Base-by-base conservation (phyloP, 1,140 invertebrate species). In the Euura saliciscinereae region DNA sequence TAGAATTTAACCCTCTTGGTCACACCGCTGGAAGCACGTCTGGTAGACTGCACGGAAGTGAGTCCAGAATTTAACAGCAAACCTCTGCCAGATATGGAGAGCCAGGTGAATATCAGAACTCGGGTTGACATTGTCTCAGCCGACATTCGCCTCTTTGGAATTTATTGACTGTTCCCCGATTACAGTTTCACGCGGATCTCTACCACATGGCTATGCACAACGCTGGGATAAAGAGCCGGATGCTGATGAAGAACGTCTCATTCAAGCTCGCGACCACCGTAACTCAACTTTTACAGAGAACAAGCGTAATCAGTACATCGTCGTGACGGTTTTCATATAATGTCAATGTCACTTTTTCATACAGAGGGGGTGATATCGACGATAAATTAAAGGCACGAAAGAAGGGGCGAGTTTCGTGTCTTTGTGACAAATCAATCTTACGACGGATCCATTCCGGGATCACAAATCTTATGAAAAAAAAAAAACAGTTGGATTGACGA, bases 31-130 rank as follows among this genome's bases (percentile, higher is more conserved):
- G 86, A 88, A 75, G 90, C 93, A 0, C 83, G 85, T 2, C 84
- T 90, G 4, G 88, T 95, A 44, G 90, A 92, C 74, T 93, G 92
- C 73, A 93, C 91, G 8, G 94, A 95, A 79, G 90, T 94, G 2
- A 91, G 91, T 65, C 88, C 89, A 3, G 89, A 91, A 75, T 94
- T 94, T 75, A 90, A 84, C 64, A 86, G 89, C 3, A 87, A 90
- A 67, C 88, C 90, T 0, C 79, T 90, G 8, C 79, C 90, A 44
- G 89, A 89, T 2, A 86, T 90, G 73, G 87, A 89, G 79, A 88
- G 90, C 44, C 84, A 84, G 75, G 83, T 85, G 75, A 75, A 11
- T 45, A 10, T 51, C 43, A 65, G 45, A 69, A 65, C 46, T 71
- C 3, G 66, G 51, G 10, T 11, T 59, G 8, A 59, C 4, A 6